phyloP scores from a whole-genome alignment of 2,888 invertebrate genomes.

The Corbicula japonica region DNA sequence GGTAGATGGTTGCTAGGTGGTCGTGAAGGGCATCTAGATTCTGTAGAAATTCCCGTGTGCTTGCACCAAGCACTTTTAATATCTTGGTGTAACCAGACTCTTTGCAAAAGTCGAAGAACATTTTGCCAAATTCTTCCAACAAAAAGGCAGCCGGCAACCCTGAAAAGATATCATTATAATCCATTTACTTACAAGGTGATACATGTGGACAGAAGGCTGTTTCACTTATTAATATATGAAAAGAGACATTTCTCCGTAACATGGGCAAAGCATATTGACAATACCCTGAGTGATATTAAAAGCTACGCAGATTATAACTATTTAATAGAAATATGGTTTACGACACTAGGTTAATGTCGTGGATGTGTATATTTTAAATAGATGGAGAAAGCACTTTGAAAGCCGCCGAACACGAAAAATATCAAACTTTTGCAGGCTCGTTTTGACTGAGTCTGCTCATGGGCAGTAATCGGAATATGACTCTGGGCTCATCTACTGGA shows the following conservation, averaged over 20 bases:
- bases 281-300: background rate
- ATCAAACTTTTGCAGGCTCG: too few relatives aligned
- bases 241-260: too few relatives aligned
- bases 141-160: constrained; percentile 77
- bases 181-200: background rate
- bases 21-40: constrained; percentile 98
- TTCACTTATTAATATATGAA: background rate
- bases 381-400: too few relatives aligned
- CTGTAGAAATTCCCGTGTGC: constrained; percentile 97
- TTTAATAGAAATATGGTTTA: too few relatives aligned
- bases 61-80: constrained; percentile 96
- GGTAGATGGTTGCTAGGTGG: constrained; percentile 93
- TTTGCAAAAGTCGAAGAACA: constrained; percentile 84
- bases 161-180: constrained; percentile 38
- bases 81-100: constrained; percentile 96
- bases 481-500: too few relatives aligned
- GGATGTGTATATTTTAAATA: too few relatives aligned
- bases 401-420: too few relatives aligned
- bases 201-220: background rate
- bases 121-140: constrained; percentile 83
- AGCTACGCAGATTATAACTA: too few relatives aligned
- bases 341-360: too few relatives aligned
- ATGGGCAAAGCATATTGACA: too few relatives aligned
- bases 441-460: too few relatives aligned
- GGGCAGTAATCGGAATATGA: too few relatives aligned